Percentiles rank a stretch among this genome's conserved stretches.
Evolutionary conservation across 2,888 invertebrate species (phyloP).

Genomic region (Pediacus dermestoides): DNA sequence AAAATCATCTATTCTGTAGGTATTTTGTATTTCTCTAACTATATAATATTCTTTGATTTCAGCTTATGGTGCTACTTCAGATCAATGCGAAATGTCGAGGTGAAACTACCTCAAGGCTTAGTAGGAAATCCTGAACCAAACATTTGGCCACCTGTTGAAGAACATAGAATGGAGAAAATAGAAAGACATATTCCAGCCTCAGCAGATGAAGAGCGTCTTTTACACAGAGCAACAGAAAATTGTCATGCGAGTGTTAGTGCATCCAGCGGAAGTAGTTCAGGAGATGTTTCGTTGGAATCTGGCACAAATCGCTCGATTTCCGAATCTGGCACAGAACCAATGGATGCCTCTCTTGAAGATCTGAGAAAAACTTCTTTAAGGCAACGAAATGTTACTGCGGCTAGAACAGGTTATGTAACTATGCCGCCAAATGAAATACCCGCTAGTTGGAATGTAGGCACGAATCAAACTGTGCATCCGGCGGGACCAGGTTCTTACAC

Average conservation of each 20-base stretch:
- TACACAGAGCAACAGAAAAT: constrained; percentile 37
- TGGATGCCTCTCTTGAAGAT: constrained; percentile 32
- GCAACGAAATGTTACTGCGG: constrained; percentile 33
- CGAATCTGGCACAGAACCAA: constrained; percentile 50
- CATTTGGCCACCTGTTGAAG: constrained; percentile 25
- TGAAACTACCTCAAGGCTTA: constrained; percentile 65
- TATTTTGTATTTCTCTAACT: no score
- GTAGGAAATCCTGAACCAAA: constrained; percentile 36
- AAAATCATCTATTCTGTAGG: no score
- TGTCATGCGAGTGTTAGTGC: constrained; percentile 44
- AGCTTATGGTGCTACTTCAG: constrained; percentile 50
- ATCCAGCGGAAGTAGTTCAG: constrained; percentile 58
- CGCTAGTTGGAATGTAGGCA: constrained; percentile 1
- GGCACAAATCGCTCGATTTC: constrained; percentile 52
- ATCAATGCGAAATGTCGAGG: constrained; percentile 64
- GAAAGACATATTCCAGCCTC: neutral
- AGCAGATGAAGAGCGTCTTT: constrained; percentile 1
- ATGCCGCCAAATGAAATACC: constrained; percentile 26
- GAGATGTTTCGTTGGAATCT: constrained; percentile 55
- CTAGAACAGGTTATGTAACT: constrained; percentile 30
- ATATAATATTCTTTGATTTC: constrained; percentile 1
- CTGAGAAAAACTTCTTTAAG: constrained; percentile 34
- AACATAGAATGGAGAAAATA: constrained; percentile 20
- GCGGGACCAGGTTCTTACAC: constrained; percentile 34
- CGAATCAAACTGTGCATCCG: constrained; percentile 10